phyloP scores from a whole-genome alignment of 2,113 vertebrate genomes.

The Marmota flaviventris region DNA sequence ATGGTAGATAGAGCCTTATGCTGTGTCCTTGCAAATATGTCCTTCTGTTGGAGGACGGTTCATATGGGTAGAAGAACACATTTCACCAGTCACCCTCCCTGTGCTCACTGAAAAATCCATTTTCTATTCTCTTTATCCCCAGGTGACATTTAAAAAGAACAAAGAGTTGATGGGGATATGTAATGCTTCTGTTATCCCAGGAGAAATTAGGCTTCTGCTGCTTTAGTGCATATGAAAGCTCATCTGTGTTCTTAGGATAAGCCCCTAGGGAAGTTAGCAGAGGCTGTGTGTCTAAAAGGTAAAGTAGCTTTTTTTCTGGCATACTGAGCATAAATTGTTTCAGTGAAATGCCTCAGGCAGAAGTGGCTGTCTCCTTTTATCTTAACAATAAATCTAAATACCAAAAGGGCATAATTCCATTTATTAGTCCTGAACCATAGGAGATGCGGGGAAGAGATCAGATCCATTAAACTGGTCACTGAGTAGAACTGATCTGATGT shows the following conservation, averaged over 20 bases:
- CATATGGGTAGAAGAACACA: neutral
- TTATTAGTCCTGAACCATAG: neutral
- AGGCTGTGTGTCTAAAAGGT: neutral
- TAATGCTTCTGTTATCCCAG: neutral
- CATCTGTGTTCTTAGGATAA: neutral
- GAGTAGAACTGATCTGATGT: neutral
- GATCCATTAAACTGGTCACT: neutral
- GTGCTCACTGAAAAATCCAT: neutral
- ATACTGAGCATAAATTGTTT: neutral
- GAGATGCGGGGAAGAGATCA: neutral
- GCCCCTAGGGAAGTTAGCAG: neutral
- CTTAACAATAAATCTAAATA: neutral
- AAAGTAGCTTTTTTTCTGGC: slow-evolving; percentile 37
- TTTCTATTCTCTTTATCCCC: slow-evolving; percentile 1
- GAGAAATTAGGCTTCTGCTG: neutral
- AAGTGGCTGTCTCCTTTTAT: neutral
- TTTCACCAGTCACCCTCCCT: neutral
- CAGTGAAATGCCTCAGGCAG: slow-evolving; percentile 19
- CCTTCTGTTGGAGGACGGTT: neutral
- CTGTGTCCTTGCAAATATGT: neutral
- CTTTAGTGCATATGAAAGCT: neutral
- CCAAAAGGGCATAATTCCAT: neutral
- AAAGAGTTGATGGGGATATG: neutral
- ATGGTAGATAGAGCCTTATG: neutral
- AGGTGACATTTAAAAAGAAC: slow-evolving; percentile 34